Conservation (phyloP, 2,797 vertebrate genomes). For the Notolepis coatsorum region DNA sequence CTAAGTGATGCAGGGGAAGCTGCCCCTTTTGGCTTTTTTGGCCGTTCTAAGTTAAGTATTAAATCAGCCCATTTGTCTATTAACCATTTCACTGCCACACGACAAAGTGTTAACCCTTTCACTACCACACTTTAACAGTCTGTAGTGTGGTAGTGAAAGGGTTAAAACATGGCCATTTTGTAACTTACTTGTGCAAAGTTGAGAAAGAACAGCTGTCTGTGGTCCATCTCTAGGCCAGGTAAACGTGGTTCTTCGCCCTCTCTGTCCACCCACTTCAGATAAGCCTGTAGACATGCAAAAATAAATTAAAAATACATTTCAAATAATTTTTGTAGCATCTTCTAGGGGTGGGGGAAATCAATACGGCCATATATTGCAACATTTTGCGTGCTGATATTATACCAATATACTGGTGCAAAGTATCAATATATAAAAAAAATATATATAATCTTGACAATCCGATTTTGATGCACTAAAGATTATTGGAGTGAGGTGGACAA, state of each 20-base stretch:
- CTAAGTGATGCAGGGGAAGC: slow-evolving; percentile 17
- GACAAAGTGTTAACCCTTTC: too few relatives aligned
- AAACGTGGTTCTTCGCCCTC: slow-evolving; percentile 88
- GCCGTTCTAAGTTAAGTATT: slow-evolving; percentile 9
- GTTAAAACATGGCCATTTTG: too few relatives aligned
- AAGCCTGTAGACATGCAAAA: slow-evolving; percentile 85
- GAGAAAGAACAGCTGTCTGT: slow-evolving; percentile 96
- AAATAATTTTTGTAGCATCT: slow-evolving; percentile 9
- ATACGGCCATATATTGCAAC: slow-evolving; percentile 15
- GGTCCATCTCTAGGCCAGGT: slow-evolving; percentile 91
- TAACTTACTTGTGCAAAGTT: slow-evolving; percentile 94
- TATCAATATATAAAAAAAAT: too few relatives aligned
- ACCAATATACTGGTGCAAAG: too few relatives aligned
- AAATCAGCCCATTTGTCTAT: not conserved
- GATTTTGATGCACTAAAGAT: too few relatives aligned
- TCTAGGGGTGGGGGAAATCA: not conserved
- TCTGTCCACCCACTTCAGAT: slow-evolving; percentile 90
- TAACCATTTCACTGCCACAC: too few relatives aligned
- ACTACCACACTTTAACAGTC: too few relatives aligned
- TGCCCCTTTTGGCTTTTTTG: not conserved
- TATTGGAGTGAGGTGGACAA: too few relatives aligned
- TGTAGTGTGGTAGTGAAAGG: too few relatives aligned
- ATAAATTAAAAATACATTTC: slow-evolving; percentile 7
- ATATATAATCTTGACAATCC: too few relatives aligned
- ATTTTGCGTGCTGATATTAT: too few relatives aligned